Evolutionary conservation across 2,113 vertebrate genomes (phyloP), one percentile per base, ranked within the genome.

Genomic region (Ondatra zibethicus): DNA sequence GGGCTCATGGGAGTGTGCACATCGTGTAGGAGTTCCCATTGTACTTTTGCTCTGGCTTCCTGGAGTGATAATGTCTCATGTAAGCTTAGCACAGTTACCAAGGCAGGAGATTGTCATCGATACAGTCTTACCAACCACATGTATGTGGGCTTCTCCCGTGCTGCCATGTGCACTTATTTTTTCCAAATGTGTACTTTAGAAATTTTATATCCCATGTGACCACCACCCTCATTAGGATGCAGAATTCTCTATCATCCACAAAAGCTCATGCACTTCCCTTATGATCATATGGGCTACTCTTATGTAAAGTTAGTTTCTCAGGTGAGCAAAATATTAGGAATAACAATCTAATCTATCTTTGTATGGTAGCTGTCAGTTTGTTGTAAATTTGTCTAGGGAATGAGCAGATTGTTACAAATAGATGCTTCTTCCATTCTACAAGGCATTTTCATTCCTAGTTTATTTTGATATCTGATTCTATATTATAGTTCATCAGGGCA

Each of bases 1-100:
- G 75, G 75, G 90, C 50, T 96, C 76, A 52, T 25, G 39, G 66
- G 96, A 50, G 12, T 77, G 76, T 95, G 73, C 77, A 81, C 52
- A 77, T 33, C 16, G 14, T 66, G 42, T 36, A 36, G 29, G n/a
- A 88, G 27, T 76, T 84, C 19, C 80, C 55, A 39, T 82, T 87
- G 31, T 68, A 55, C 36, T 16, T 6, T n/a, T 55, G 10, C 1
- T 36, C 4, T 10, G 42, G 78, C 66, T 92, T 84, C 84, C 92
- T 50, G 8, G 84, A 14, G 39, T 66, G 77, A 73, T 45, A 47
- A 7, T 31, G 19, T 81, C 50, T 91, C 65, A 33, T 2, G 3
- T 88, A 47, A 88, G 52, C 7, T 7, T 31, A 75, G 33, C 31
- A 27, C 61, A 58, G 5, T 85, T 89, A 88, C 52, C 70, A 78